These are phyloP conservation scores for Pangasius macronema DNA, from an alignment of 2,797 vertebrate genomes.

Conservation along the genomic window DNA sequence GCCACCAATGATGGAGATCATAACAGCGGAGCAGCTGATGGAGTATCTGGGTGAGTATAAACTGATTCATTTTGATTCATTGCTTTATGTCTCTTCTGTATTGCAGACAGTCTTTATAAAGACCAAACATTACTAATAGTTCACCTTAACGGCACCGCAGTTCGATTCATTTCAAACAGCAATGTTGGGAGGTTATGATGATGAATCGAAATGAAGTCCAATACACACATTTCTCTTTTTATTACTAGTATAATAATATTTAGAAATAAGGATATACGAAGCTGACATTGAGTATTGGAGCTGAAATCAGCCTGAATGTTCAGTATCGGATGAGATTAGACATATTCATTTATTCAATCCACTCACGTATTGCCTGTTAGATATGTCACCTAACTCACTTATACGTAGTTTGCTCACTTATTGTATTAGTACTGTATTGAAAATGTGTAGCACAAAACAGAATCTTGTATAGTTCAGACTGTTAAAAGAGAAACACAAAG, in stretches of 20 bases:
- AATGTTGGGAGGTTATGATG: neutral
- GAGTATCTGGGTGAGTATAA: constrained; percentile 93
- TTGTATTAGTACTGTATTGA: neutral
- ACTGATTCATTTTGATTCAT: neutral
- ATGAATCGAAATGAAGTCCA: neutral
- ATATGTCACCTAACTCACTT: neutral
- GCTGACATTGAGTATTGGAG: neutral
- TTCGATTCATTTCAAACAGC: too few relatives aligned
- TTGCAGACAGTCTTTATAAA: neutral
- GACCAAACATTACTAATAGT: neutral
- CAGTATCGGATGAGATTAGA: neutral
- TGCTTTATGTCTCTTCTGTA: neutral
- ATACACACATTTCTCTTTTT: neutral
- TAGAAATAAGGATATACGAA: neutral
- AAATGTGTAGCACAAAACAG: neutral
- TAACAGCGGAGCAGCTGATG: constrained; percentile 98
- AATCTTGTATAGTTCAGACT: neutral
- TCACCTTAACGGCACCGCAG: neutral
- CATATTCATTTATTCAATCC: neutral
- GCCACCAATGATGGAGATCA: constrained; percentile 99
- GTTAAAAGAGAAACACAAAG: neutral
- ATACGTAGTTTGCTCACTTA: neutral
- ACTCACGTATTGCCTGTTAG: neutral
- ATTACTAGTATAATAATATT: neutral
- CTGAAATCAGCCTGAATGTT: neutral